Conservation (phyloP, 2,113 vertebrate species). For the Orthochromis malagaraziensis region DNA sequence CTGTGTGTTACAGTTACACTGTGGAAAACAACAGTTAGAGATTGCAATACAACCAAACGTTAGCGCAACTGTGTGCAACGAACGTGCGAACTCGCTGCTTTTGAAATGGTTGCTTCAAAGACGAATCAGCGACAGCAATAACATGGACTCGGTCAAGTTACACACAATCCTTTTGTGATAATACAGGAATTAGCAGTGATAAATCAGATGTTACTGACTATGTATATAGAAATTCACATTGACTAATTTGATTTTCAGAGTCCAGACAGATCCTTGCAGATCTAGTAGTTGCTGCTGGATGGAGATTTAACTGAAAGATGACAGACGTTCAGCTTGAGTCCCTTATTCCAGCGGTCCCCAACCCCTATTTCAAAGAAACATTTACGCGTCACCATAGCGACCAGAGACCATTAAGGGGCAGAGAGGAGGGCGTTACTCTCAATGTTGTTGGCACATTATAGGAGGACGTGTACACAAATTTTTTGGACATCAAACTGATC, state of each 20-base stretch:
- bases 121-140: not conserved
- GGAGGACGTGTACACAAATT: fast-evolving
- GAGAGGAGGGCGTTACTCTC: not conserved
- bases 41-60: no score
- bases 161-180: not conserved
- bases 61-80: fast-evolving
- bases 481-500: not conserved
- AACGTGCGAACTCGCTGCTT: fast-evolving
- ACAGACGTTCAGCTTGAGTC: not conserved
- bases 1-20: not conserved
- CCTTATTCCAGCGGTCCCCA: not conserved
- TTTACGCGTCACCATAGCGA: not conserved
- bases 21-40: not conserved
- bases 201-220: not conserved
- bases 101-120: not conserved
- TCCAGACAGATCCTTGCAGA: not conserved
- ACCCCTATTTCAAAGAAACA: not conserved
- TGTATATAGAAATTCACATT: not conserved
- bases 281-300: not conserved
- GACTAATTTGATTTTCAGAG: not conserved
- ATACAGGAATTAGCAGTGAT: fast-evolving
- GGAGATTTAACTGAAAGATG: not conserved
- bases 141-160: not conserved
- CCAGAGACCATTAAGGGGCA: not conserved
- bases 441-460: not conserved